These are phyloP conservation scores for Crambe crambe DNA, from an alignment of 37 sponge, comb jelly and placozoan genomes.

Conservation along the genomic window DNA sequence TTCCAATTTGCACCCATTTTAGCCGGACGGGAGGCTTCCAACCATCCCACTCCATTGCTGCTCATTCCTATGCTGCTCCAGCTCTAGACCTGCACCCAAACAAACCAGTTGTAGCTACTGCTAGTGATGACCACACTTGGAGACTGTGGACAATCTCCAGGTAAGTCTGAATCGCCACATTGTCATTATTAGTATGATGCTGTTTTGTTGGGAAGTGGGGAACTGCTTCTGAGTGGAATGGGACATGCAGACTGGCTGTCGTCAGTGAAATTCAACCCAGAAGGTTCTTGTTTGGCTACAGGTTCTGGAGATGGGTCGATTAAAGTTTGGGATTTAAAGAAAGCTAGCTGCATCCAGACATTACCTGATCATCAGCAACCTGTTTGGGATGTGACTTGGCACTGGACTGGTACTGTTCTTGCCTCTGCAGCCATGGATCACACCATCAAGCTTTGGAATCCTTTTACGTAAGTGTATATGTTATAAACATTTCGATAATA, in stretches of 20 bases:
- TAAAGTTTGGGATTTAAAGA: conserved; percentile 88
- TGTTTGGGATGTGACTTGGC: conserved; percentile 92
- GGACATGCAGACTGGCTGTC: conserved; percentile 94
- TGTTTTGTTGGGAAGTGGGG: conserved; percentile 41
- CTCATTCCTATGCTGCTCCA: conserved; percentile 65
- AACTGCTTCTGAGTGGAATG: conserved; percentile 82
- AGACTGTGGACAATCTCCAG: conserved; percentile 85
- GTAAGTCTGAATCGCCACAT: conserved; percentile 9
- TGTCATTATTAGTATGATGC: background rate
- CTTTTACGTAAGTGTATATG: background rate
- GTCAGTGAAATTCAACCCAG: conserved; percentile 60
- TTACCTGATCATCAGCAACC: conserved; percentile 87
- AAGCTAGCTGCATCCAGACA: conserved; percentile 61
- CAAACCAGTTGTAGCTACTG: conserved; percentile 78
- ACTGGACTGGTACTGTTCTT: conserved; percentile 73
- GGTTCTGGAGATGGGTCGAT: conserved; percentile 89
- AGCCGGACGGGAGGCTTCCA: conserved; percentile 77
- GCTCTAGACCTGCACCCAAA: conserved; percentile 68
- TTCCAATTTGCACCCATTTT: conserved; percentile 71
- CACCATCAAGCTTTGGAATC: conserved; percentile 79
- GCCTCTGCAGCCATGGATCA: conserved; percentile 91
- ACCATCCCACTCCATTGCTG: conserved; percentile 22
- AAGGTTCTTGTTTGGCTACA: conserved; percentile 66
- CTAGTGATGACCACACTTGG: conserved; percentile 96
- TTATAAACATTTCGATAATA: background rate